Conservation (phyloP, 1,140 invertebrate genomes). For the Thaumetopoea pityocampa region DNA sequence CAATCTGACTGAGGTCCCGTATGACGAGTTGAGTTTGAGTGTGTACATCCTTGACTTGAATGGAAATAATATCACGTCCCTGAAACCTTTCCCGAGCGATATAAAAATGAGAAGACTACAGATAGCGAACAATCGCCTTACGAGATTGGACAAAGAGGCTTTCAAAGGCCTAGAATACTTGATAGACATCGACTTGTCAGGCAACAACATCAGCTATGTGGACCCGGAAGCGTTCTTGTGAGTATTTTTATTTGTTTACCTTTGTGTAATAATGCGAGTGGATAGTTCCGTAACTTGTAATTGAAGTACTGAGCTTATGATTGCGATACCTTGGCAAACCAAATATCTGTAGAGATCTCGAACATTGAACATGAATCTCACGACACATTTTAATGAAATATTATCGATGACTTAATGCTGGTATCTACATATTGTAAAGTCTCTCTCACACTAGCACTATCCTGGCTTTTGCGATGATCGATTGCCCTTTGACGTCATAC, state of each 20-base stretch:
- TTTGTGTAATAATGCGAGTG: conserved; percentile 4
- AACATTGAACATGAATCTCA: no score
- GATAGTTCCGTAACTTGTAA: neutral
- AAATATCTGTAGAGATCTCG: no score
- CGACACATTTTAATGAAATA: no score
- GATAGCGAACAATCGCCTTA: conserved; percentile 81
- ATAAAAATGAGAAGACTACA: conserved; percentile 83
- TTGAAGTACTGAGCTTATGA: neutral
- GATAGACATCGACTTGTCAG: conserved; percentile 82
- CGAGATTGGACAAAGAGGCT: conserved; percentile 77
- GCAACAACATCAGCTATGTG: conserved; percentile 78
- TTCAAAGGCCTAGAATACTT: conserved; percentile 81
- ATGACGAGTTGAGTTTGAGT: conserved; percentile 80
- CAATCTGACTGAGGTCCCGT: conserved; percentile 82
- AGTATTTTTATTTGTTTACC: conserved; percentile 44
- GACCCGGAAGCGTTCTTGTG: conserved; percentile 83
- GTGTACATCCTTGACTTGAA: conserved; percentile 85
- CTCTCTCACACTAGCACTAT: no score
- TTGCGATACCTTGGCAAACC: conserved; percentile 1
- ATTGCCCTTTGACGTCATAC: no score
- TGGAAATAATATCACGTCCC: conserved; percentile 79
- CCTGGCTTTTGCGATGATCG: no score
- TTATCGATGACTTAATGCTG: no score
- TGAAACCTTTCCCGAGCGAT: conserved; percentile 78
- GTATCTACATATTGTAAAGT: no score